Percentiles rank a stretch among this genome's conserved stretches.
Evolutionary conservation across 2,797 vertebrate species (phyloP).

Genomic region (Gambusia yucatana): DNA sequence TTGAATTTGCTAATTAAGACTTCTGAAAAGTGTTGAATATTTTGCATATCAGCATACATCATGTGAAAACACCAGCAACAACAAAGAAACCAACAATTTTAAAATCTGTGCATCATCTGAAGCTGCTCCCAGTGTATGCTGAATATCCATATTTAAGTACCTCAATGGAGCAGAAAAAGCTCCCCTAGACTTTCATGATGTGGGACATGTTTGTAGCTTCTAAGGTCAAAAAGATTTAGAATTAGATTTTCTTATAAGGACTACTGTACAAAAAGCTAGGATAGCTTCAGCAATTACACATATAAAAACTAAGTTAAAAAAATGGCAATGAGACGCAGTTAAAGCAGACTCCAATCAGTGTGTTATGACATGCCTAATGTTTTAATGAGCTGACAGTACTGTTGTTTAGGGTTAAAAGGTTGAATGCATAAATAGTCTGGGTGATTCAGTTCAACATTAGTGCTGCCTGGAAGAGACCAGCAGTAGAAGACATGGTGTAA

Average conservation of each 20-base stretch:
- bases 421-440: slow-evolving; percentile 39
- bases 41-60: not conserved
- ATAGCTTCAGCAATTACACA: slow-evolving; percentile 6
- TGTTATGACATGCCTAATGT: slow-evolving; percentile 10
- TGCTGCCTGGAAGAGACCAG: slow-evolving; percentile 26
- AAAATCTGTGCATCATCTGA: not conserved
- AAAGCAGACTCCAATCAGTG: not conserved
- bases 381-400: slow-evolving; percentile 40
- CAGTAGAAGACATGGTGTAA: slow-evolving; percentile 16
- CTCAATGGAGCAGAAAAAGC: not conserved
- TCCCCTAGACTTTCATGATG: not conserved
- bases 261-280: not conserved
- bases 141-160: not conserved
- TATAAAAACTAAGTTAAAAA: slow-evolving; percentile 7
- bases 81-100: not conserved
- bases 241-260: not conserved
- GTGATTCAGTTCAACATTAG: slow-evolving; percentile 42
- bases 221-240: not conserved
- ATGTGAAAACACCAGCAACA: not conserved
- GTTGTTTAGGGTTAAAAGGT: slow-evolving; percentile 25
- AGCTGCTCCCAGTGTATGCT: not conserved
- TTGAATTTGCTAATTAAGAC: not conserved
- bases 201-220: not conserved
- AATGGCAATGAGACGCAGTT: slow-evolving; percentile 5
- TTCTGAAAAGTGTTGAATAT: not conserved